phyloP scores from a whole-genome alignment of 1,140 invertebrate genomes.

The Drosophila sp. region DNA sequence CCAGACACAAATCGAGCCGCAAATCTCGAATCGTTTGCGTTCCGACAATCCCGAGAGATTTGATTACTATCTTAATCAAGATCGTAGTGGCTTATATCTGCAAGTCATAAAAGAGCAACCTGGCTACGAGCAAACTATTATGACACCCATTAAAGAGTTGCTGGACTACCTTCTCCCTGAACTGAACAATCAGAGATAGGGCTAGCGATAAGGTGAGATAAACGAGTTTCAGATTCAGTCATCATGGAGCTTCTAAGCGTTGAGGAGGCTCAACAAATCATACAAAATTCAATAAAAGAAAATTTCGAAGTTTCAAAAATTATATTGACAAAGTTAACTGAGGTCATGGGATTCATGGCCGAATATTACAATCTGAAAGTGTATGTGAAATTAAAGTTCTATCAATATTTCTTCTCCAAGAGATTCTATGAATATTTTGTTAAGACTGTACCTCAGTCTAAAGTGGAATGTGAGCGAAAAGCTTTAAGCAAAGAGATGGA shows the following conservation, averaged over 20 bases:
- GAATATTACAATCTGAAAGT: neutral
- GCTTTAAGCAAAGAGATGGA: neutral
- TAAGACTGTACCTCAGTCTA: conserved; percentile 13
- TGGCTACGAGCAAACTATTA: conserved; percentile 58
- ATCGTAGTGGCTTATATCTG: conserved; percentile 62
- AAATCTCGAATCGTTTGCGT: conserved; percentile 51
- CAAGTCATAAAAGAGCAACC: conserved; percentile 65
- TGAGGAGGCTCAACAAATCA: neutral
- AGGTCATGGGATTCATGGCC: neutral
- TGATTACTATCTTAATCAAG: conserved; percentile 67
- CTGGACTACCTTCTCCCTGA: conserved; percentile 52
- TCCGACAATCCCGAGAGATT: conserved; percentile 61
- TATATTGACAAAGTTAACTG: neutral
- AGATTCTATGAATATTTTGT: conserved; percentile 14
- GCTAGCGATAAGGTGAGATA: neutral
- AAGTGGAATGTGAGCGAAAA: neutral
- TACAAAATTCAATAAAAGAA: neutral
- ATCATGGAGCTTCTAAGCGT: neutral
- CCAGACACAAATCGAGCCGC: conserved; percentile 53
- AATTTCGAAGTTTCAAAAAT: neutral
- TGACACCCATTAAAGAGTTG: conserved; percentile 58
- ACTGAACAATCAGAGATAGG: neutral
- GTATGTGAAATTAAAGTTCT: neutral
- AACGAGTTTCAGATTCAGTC: neutral
- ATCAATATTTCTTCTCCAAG: neutral